phyloP scores from a whole-genome alignment of 2,113 vertebrate species.

The Electrona antarctica region DNA sequence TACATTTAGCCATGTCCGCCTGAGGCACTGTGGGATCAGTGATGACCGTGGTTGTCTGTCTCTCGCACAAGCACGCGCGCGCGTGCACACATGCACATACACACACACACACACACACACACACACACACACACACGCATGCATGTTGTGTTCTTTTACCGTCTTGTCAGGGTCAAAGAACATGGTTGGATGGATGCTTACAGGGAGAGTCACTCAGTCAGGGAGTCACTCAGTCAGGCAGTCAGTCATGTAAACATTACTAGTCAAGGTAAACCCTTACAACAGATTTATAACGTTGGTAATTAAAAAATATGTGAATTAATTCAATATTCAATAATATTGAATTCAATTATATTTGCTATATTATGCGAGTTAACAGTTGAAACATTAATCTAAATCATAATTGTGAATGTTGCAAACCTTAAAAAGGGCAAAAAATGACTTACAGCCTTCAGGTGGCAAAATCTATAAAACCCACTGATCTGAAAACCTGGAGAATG shows the following conservation, averaged over 20 bases:
- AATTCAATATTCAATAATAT: no score
- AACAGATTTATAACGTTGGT: no score
- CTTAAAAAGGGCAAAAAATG: no score
- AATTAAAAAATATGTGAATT: no score
- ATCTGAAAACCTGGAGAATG: neutral
- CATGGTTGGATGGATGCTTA: constrained; percentile 45
- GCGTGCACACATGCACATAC: constrained; percentile 23
- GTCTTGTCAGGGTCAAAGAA: constrained; percentile 60
- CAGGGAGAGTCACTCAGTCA: constrained; percentile 45
- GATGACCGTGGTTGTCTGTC: constrained; percentile 57
- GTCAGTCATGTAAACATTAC: constrained; percentile 51
- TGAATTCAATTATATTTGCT: no score
- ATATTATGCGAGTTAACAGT: no score
- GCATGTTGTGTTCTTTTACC: constrained; percentile 36
- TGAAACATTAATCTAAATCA: no score
- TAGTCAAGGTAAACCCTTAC: no score
- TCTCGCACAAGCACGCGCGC: constrained; percentile 34
- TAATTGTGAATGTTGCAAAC: no score
- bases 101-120: constrained; percentile 5
- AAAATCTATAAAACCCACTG: no score
- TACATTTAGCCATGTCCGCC: constrained; percentile 65
- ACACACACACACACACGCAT: neutral
- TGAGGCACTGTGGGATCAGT: constrained; percentile 56
- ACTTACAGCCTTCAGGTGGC: neutral
- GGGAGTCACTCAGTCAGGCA: constrained; percentile 52